Evolutionary conservation across 1,140 invertebrate genomes (phyloP), one percentile per base, ranked within the genome.

Genomic region (Microplitis demolitor): DNA sequence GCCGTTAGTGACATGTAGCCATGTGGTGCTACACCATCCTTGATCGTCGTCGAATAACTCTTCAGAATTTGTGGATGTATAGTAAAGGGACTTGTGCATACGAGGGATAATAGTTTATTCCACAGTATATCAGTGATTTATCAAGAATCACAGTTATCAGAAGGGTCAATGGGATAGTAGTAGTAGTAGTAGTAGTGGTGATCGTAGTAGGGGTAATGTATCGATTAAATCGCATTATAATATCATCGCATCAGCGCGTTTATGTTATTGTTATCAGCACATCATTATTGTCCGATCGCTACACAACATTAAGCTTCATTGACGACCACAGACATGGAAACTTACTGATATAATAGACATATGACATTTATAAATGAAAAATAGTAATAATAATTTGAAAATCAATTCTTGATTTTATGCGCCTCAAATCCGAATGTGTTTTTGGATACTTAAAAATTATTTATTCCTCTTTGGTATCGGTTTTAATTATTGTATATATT

Each of bases 1-100:
- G 69, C 82, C 76, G 78, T 83, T 83, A 77, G 77, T 77, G 66
- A 77, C 77, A 74, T 67, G 58, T 72, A 73, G 69, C 76, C 83
- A 79, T 83, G 80, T 81, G 81, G 78, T 69, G 69, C 72, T 79
- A 82, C 78, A 78, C 77, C n/a, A 66, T 66, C 37, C 61, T n/a
- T 14, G 35, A 66, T 66, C 16, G 39, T 24, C 2, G 62, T 66
- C 63, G 3, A 66, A 50, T 14, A 39, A 8, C 9, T 45, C 39
- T 60, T 11, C 9, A 13, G 5, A 33, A n/a, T 37, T 8, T 51
- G 24, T 51, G 63, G 33, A 60, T 33, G 6, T 60, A 13, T 34
- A 60, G 16, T 8, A 6, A 45, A 9, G 39, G 11, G 11, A 45
- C 39, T 13, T 31, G 58, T 60, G 58, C 16, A 9, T 13, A n/a